A percentile compares a stretch with the other conserved stretches of the same genome.
phyloP scores from a whole-genome alignment of 2,888 invertebrate species.

The Abrostola tripartita region DNA sequence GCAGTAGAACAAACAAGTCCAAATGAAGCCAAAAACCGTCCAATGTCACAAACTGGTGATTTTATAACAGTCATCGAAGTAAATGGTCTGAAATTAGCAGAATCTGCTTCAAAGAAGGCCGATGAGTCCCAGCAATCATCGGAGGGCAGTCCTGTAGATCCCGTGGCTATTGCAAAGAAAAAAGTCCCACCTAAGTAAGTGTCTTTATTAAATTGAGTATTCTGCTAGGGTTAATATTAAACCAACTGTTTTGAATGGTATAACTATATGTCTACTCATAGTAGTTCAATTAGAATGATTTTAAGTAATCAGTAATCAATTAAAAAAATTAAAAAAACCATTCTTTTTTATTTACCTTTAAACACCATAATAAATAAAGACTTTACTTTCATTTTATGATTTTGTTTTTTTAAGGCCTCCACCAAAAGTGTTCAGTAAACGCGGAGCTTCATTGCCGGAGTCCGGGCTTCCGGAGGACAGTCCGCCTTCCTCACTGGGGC shows the following conservation, averaged over 20 bases:
- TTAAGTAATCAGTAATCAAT: too few relatives aligned
- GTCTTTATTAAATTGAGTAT: slow-evolving; percentile 1
- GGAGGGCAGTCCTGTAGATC: slow-evolving; percentile 88
- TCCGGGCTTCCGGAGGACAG: slow-evolving; percentile 86
- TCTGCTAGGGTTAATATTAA: neutral
- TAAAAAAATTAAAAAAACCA: too few relatives aligned
- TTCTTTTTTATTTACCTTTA: too few relatives aligned
- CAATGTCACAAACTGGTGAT: slow-evolving; percentile 87
- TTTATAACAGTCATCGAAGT: slow-evolving; percentile 97
- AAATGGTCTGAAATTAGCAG: slow-evolving; percentile 91
- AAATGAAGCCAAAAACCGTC: slow-evolving; percentile 83
- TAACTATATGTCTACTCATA: too few relatives aligned
- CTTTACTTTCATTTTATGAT: neutral
- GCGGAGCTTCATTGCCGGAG: slow-evolving; percentile 88
- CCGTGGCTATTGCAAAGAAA: slow-evolving; percentile 88
- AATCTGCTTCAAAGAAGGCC: slow-evolving; percentile 79
- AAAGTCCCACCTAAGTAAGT: slow-evolving; percentile 90
- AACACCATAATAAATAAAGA: neutral
- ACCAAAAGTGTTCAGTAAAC: slow-evolving; percentile 89
- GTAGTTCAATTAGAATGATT: too few relatives aligned
- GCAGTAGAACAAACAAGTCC: slow-evolving; percentile 81
- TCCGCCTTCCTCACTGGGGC: slow-evolving; percentile 83
- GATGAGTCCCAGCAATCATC: slow-evolving; percentile 81
- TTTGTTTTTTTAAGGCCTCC: slow-evolving; percentile 82
- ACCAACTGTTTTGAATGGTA: too few relatives aligned